A percentile compares a stretch with the other conserved stretches of the same genome.
phyloP scores from a whole-genome alignment of 2,888 invertebrate species.

The Drosophila melanocephala region DNA sequence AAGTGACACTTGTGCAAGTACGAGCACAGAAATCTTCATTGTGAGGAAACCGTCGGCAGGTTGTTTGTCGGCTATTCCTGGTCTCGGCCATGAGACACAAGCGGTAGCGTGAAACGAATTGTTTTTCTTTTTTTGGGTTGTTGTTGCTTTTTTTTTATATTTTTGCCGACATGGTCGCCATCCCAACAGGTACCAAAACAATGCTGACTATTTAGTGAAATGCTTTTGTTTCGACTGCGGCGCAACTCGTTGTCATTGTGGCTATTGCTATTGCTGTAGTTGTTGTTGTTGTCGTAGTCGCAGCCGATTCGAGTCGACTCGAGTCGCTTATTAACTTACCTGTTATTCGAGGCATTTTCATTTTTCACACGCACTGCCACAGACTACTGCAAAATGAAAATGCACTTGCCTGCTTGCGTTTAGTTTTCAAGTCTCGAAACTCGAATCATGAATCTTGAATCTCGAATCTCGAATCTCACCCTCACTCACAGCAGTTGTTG shows the following conservation, averaged over 20 bases:
- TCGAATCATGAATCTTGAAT: constrained; percentile 13
- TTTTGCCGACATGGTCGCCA: constrained; percentile 50
- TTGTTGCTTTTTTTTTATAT: constrained; percentile 11
- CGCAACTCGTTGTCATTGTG: constrained; percentile 26
- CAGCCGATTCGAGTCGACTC: constrained; percentile 9
- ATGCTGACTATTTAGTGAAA: constrained; percentile 74
- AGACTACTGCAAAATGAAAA: constrained; percentile 72
- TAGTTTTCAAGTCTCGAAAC: constrained; percentile 50
- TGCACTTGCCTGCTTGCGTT: constrained; percentile 66
- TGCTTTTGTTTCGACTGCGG: constrained; percentile 62
- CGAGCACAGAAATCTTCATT: constrained; percentile 44
- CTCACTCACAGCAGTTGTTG: constrained; percentile 25
- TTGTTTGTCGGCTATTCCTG: constrained; percentile 32
- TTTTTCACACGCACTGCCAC: constrained; percentile 73
- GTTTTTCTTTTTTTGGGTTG: constrained; percentile 24
- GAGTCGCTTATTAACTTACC: constrained; percentile 76
- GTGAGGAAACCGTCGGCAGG: constrained; percentile 54
- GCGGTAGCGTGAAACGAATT: constrained; percentile 59
- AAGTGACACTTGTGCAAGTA: constrained; percentile 76
- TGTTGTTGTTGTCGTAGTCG: neutral
- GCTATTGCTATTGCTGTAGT: neutral
- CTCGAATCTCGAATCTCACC: constrained; percentile 30
- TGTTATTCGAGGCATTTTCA: constrained; percentile 67
- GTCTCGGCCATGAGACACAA: constrained; percentile 37
- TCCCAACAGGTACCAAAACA: constrained; percentile 64